Percentiles rank a stretch among this genome's conserved stretches.
Evolutionary conservation across 2,113 vertebrate genomes (phyloP).

Genomic region (Erinaceus europaeus): DNA sequence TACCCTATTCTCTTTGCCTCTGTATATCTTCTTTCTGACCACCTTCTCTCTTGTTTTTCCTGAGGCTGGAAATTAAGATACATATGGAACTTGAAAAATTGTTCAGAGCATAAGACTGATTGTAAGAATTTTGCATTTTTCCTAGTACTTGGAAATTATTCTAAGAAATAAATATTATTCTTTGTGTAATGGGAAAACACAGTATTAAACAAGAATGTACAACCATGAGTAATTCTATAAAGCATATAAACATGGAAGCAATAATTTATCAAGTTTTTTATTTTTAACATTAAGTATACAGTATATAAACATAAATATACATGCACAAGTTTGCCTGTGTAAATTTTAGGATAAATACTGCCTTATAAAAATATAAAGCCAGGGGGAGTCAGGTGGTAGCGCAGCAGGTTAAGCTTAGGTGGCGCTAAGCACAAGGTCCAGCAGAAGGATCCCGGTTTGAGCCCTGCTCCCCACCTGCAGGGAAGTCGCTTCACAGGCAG

Average conservation of each 20-base stretch:
- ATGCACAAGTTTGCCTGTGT: neutral
- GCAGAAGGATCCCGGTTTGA: too few relatives aligned
- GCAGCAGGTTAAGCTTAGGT: too few relatives aligned
- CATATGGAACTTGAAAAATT: constrained; percentile 78
- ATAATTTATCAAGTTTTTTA: constrained; percentile 51
- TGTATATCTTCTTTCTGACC: constrained; percentile 62
- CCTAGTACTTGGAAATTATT: constrained; percentile 6
- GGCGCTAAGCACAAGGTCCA: too few relatives aligned
- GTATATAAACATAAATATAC: too few relatives aligned
- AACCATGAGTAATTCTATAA: constrained; percentile 65
- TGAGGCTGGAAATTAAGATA: constrained; percentile 92
- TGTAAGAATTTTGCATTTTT: constrained; percentile 78
- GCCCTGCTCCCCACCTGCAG: too few relatives aligned
- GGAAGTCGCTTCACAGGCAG: too few relatives aligned
- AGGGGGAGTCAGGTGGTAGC: too few relatives aligned
- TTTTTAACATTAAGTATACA: neutral
- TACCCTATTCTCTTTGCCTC: constrained; percentile 42
- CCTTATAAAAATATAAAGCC: neutral
- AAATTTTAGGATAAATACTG: neutral
- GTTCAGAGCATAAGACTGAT: constrained; percentile 77
- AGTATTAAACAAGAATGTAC: constrained; percentile 68
- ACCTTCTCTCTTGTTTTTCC: constrained; percentile 80
- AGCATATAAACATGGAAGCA: constrained; percentile 64
- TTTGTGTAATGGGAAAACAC: constrained; percentile 52
- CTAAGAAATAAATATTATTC: constrained; percentile 46